phyloP scores from a whole-genome alignment of 2,113 vertebrate genomes.

The Pelmatolapia mariae region DNA sequence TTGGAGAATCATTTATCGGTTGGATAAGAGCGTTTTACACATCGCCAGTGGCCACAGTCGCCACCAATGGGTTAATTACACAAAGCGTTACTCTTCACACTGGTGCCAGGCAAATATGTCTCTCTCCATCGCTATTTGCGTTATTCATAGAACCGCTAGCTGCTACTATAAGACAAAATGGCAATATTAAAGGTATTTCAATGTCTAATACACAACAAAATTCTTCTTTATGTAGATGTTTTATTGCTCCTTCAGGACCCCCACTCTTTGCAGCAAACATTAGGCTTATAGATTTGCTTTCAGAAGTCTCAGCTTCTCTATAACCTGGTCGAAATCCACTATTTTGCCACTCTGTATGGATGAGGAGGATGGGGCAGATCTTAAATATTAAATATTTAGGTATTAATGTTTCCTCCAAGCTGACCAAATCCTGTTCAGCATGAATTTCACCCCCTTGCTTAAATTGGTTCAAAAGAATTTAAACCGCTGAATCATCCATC shows the following conservation, averaged over 20 bases:
- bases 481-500: background rate
- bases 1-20: background rate
- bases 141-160: background rate
- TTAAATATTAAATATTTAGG: background rate
- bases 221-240: background rate
- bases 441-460: background rate
- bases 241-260: background rate
- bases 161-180: background rate
- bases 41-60: background rate
- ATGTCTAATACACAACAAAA: background rate
- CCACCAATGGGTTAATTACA: background rate
- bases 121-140: rapidly evolving
- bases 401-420: background rate
- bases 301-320: background rate
- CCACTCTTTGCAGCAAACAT: background rate
- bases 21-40: background rate
- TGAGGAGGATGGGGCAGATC: background rate
- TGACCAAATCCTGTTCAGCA: background rate
- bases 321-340: background rate
- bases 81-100: background rate
- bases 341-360: background rate
- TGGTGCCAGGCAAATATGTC: background rate
- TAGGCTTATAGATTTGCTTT: background rate
- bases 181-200: background rate
- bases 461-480: background rate